Conservation (phyloP, 2,888 invertebrate species). For the Resseliella maxima region DNA sequence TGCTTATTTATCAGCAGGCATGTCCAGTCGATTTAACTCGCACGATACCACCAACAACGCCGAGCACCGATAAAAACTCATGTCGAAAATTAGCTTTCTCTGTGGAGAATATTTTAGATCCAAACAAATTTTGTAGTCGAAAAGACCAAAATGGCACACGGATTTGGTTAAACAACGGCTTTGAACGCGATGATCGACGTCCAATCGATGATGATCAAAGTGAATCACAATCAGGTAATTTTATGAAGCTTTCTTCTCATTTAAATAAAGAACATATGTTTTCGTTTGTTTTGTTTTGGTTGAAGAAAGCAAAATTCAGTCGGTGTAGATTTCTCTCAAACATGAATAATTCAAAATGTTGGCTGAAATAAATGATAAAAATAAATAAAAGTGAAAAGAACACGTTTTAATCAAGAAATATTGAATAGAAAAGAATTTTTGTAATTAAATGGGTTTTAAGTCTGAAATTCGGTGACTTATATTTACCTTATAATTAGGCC, state of each 20-base stretch:
- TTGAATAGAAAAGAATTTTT: no score
- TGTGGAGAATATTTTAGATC: slow-evolving; percentile 90
- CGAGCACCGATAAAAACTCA: slow-evolving; percentile 65
- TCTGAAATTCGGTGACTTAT: no score
- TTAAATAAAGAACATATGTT: no score
- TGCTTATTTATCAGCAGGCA: slow-evolving; percentile 61
- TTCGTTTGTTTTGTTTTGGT: not conserved
- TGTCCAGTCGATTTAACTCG: slow-evolving; percentile 68
- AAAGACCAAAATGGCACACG: slow-evolving; percentile 63
- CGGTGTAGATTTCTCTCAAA: not conserved
- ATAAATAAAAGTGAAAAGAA: no score
- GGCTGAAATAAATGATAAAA: no score
- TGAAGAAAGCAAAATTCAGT: not conserved
- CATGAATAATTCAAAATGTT: not conserved
- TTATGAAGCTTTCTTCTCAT: not conserved
- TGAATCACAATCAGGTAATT: slow-evolving; percentile 70
- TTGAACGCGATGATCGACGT: slow-evolving; percentile 67
- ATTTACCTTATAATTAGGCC: no score
- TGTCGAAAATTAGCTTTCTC: slow-evolving; percentile 81
- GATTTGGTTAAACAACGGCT: slow-evolving; percentile 66
- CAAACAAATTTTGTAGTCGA: slow-evolving; percentile 87
- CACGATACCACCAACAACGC: slow-evolving; percentile 64
- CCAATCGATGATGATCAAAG: slow-evolving; percentile 67
- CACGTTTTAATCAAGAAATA: no score
- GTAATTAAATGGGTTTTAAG: no score